Conservation (phyloP, 2,888 invertebrate species). For the Rapana venosa region DNA sequence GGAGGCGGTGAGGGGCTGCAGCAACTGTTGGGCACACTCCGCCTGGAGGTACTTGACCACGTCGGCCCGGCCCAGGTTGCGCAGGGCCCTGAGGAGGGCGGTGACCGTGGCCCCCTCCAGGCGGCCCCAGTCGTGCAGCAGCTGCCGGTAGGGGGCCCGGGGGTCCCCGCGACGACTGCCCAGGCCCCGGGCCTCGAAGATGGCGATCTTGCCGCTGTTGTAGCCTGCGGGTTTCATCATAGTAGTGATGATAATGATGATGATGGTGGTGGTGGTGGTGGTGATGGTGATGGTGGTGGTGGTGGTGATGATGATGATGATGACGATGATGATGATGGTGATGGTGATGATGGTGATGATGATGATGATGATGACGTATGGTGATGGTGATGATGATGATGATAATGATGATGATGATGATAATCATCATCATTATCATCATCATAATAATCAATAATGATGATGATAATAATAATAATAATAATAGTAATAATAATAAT, state of each 20-base stretch:
- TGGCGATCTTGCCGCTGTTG: constrained; percentile 56
- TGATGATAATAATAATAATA: neutral
- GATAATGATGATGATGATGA: too few species aligned
- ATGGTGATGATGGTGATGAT: too few species aligned
- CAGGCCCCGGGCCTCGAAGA: constrained; percentile 53
- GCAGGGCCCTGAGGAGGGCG: constrained; percentile 61
- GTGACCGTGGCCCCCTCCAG: constrained; percentile 62
- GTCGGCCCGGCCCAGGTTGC: constrained; percentile 66
- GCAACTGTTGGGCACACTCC: constrained; percentile 27
- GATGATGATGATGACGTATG: too few species aligned
- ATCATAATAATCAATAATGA: too few species aligned
- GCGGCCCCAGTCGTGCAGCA: constrained; percentile 65
- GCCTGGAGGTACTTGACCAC: constrained; percentile 42
- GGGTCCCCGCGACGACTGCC: constrained; percentile 42
- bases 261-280: neutral
- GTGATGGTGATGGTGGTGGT: too few species aligned
- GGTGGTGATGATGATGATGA: neutral
- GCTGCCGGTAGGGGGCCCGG: constrained; percentile 56
- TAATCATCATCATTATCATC: too few species aligned
- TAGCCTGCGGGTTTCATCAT: constrained; percentile 64
- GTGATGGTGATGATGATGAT: too few species aligned
- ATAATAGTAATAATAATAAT: neutral
- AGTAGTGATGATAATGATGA: neutral
- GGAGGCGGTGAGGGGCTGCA: neutral
- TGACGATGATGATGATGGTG: too few species aligned